A percentile compares a stretch with the other conserved stretches of the same genome.
Evolutionary conservation across 2,888 invertebrate genomes (phyloP).

Genomic region (Agrotis exclamationis): DNA sequence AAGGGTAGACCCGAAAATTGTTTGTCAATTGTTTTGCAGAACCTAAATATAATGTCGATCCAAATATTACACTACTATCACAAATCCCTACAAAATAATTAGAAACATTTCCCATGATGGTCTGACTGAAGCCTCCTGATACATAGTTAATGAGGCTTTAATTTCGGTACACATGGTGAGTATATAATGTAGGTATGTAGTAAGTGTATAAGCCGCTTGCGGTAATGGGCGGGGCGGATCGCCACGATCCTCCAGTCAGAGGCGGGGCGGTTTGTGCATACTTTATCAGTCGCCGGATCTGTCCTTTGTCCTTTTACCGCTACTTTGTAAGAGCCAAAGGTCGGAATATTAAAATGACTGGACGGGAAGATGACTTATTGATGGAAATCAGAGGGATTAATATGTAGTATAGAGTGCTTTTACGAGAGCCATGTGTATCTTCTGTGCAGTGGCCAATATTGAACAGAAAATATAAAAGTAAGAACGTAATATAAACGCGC

Average conservation of each 20-base stretch:
- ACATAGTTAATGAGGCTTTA: conserved; percentile 57
- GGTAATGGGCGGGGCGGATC: conserved; percentile 82
- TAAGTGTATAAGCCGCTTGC: conserved; percentile 77
- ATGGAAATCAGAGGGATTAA: not conserved
- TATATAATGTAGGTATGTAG: conserved; percentile 64
- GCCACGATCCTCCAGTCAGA: conserved; percentile 82
- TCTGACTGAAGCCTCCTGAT: conserved; percentile 24
- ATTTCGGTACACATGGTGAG: conserved; percentile 56
- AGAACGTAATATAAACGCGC: not conserved
- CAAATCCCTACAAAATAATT: conserved; percentile 20
- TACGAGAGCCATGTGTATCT: not conserved
- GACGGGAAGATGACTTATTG: conserved; percentile 17
- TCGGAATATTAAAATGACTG: conserved; percentile 48
- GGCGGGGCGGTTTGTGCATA: conserved; percentile 87
- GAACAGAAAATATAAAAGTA: not conserved
- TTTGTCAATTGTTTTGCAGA: not conserved
- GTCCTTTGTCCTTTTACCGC: conserved; percentile 76
- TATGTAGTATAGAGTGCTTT: not conserved
- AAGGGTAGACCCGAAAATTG: too few relatives aligned
- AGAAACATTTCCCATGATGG: conserved; percentile 20
- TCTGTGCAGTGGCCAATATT: not conserved
- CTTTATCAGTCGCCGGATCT: conserved; percentile 76
- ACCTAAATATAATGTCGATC: not conserved
- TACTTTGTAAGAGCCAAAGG: conserved; percentile 43
- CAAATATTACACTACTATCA: not conserved